Percentiles rank a stretch among this genome's conserved stretches.
phyloP scores from a whole-genome alignment of 23 tunicate genomes.

The Corella eumyota region DNA sequence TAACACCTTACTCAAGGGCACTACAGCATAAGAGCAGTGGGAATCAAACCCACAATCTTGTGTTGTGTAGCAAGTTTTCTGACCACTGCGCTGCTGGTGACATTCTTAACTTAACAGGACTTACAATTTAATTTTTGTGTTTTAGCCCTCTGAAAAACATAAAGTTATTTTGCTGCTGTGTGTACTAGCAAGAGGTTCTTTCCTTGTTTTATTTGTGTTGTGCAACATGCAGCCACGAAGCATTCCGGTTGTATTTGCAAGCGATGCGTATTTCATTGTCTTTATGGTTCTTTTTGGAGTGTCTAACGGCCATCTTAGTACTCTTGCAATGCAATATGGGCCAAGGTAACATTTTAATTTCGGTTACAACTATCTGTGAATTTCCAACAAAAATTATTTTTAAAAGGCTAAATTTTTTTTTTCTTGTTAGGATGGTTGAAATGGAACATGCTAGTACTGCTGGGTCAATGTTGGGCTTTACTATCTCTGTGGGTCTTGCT shows the following conservation, averaged over 20 bases:
- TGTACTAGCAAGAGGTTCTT: constrained; percentile 37
- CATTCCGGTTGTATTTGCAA: constrained; percentile 23
- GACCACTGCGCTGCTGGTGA: too few species aligned
- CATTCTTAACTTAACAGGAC: too few species aligned
- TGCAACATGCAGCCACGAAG: constrained; percentile 80
- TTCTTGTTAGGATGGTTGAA: constrained; percentile 2
- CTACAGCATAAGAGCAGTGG: too few species aligned
- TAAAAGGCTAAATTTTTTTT: too few species aligned
- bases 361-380: too few species aligned
- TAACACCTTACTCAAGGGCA: too few species aligned
- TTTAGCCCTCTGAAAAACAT: constrained; percentile 60
- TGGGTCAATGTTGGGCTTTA: constrained; percentile 75
- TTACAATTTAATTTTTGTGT: too few species aligned
- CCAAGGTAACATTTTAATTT: constrained; percentile 75
- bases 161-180: constrained; percentile 17
- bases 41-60: too few species aligned
- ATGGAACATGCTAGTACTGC: constrained; percentile 50
- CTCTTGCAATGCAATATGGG: constrained; percentile 77
- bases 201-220: constrained; percentile 46
- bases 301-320: constrained; percentile 81
- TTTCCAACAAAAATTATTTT: too few species aligned
- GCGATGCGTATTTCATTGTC: constrained; percentile 50
- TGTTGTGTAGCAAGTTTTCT: too few species aligned
- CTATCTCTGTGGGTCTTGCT: constrained; percentile 56
- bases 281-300: constrained; percentile 67